Conservation (phyloP, 2,113 vertebrate genomes). For the Ranitomeya imitator region DNA sequence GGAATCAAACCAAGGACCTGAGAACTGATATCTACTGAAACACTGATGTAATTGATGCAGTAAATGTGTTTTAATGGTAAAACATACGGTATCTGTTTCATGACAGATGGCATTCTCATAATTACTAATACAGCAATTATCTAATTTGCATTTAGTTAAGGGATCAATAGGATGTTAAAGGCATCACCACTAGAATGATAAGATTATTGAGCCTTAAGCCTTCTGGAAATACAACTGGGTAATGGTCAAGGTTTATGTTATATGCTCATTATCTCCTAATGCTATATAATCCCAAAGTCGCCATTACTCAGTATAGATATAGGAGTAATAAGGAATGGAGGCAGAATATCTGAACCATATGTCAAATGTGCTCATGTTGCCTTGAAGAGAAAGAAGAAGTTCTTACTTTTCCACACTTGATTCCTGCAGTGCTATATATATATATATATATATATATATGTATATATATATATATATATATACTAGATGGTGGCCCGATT, state of each 20-base stretch:
- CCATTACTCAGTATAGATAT: background rate
- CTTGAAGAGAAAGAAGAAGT: background rate
- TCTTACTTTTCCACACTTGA: background rate
- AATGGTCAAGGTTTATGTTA: background rate
- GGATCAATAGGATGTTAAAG: background rate
- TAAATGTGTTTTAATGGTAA: background rate
- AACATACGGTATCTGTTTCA: background rate
- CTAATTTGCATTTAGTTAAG: background rate
- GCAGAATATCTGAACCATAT: background rate
- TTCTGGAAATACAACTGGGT: background rate
- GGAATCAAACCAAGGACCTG: background rate
- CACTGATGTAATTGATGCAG: background rate
- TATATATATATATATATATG: too few species aligned
- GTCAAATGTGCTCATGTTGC: background rate
- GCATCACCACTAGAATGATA: background rate
- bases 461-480: background rate
- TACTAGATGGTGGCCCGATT: too few species aligned
- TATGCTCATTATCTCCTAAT: background rate
- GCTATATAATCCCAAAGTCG: background rate
- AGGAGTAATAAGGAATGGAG: background rate
- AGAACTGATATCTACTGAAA: background rate
- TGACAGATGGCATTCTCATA: constrained; percentile 5
- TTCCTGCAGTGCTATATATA: background rate
- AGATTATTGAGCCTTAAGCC: background rate
- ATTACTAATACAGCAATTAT: background rate